A percentile compares a stretch with the other conserved stretches of the same genome.
Evolutionary conservation across 1,140 invertebrate genomes (phyloP).

Genomic region (Berghia stephanieae): DNA sequence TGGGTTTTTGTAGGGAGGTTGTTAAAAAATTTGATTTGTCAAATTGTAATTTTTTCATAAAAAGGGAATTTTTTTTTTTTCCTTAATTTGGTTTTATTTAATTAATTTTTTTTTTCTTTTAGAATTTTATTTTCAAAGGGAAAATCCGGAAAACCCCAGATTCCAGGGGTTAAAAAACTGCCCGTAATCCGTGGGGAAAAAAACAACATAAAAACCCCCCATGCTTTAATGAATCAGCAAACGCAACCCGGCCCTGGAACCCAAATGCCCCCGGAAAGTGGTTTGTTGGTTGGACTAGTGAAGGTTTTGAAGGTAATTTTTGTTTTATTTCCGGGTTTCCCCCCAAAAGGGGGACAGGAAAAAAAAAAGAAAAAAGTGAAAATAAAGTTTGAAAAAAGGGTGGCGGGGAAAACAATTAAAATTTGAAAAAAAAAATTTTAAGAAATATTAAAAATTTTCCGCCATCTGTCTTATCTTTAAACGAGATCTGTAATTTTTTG

Average conservation of each 20-base stretch:
- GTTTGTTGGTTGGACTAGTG: too few relatives aligned
- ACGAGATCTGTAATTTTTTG: too few relatives aligned
- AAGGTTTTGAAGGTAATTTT: too few relatives aligned
- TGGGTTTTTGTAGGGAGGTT: too few relatives aligned
- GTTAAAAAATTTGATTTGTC: background rate
- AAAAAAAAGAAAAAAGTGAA: too few relatives aligned
- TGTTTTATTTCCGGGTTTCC: too few relatives aligned
- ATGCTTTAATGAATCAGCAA: background rate
- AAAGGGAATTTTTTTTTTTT: background rate
- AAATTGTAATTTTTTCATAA: background rate
- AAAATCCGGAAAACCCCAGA: conserved; percentile 82
- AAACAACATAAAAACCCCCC: conserved; percentile 47
- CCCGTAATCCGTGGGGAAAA: conserved; percentile 84
- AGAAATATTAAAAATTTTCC: too few relatives aligned
- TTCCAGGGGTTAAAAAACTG: conserved; percentile 85
- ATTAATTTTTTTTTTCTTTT: background rate
- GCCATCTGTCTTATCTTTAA: too few relatives aligned
- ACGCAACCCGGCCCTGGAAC: background rate
- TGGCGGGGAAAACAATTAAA: too few relatives aligned
- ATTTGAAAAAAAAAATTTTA: too few relatives aligned
- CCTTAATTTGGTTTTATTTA: background rate
- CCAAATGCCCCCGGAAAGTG: conserved; percentile 23
- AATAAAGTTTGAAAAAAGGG: too few relatives aligned
- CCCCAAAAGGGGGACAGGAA: too few relatives aligned
- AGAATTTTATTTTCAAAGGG: conserved; percentile 70